Evolutionary conservation across 2,888 invertebrate genomes (phyloP), one percentile per base, ranked within the genome.

Genomic region (Xylocampa areola): DNA sequence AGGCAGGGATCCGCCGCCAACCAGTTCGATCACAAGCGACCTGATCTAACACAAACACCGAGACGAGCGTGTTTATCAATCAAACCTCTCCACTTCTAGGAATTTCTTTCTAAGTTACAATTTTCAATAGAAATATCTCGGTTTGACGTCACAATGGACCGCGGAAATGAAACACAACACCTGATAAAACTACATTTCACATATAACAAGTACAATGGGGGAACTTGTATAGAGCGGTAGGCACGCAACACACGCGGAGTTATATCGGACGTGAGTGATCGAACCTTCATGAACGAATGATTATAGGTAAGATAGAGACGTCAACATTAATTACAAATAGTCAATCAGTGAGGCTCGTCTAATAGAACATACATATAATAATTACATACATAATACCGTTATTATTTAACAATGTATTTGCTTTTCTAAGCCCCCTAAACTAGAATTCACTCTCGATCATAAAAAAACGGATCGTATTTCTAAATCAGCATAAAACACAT

Each of bases 1-100:
- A n/a, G n/a, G n/a, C n/a, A n/a, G n/a, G n/a, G n/a, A n/a, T n/a
- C 14, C 32, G 13, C 14, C 32, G 14, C 7, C 14, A 14, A 7
- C 32, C 7, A 13, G 14, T 14, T 32, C 1, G 4, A 32, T 13
- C 36, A 14, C 35, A 41, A 21, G 21, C 29, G 14, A 30, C 35
- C 30, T 33, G 2, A 52, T 48, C 35, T 36, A 29, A 50, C 25
- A 68, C 45, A 64, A 58, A 64, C 66, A 50, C 19, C 8, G 16
- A 50, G 35, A 47, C 43, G 52, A 43, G 16, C 6, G 27, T 70
- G 66, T 68, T 70, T 68, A 68, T 70, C 54, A 65, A 68, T 55
- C n/a, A 40, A 44, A 30, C 35, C 27, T 44, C 16, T 49, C 16
- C 37, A 36, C n/a, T 55, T 50, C 17, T 35, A 49, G 39, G 66